A percentile compares a stretch with the other conserved stretches of the same genome.
These are phyloP conservation scores for Teleogryllus oceanicus DNA, from an alignment of 2,888 invertebrate species.

Conservation along the genomic window DNA sequence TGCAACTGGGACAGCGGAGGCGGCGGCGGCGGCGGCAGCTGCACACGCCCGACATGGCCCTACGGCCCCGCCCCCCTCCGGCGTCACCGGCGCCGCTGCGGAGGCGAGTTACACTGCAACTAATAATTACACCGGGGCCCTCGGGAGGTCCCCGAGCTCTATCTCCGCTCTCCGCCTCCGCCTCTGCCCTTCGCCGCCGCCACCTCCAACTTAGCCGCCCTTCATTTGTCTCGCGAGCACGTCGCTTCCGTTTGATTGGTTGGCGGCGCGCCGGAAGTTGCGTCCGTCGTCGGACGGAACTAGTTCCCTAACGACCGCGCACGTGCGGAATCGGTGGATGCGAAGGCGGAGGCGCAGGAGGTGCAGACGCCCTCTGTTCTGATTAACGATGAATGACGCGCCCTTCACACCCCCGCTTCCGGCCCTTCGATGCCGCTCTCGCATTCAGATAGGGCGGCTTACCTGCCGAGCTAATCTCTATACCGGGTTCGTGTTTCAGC, in stretches of 20 bases:
- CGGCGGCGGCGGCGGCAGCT: not conserved
- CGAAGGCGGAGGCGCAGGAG: too few relatives aligned
- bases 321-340: not conserved
- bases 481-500: too few relatives aligned
- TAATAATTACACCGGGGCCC: not conserved
- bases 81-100: not conserved
- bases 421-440: not conserved
- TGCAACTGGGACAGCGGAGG: not conserved
- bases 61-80: not conserved
- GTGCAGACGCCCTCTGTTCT: not conserved
- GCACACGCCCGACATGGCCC: not conserved
- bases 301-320: conserved; percentile 18
- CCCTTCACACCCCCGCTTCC: not conserved
- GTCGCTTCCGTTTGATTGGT: not conserved
- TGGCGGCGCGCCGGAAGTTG: conserved; percentile 1
- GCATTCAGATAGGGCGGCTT: too few relatives aligned
- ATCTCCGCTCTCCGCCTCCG: not conserved
- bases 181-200: not conserved
- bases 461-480: too few relatives aligned
- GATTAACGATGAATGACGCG: not conserved
- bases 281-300: not conserved
- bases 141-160: not conserved
- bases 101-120: conserved; percentile 18
- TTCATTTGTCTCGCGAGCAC: not conserved
- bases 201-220: conserved; percentile 4